These are phyloP conservation scores for Platycheirus albimanus DNA, from an alignment of 2,888 invertebrate species.

Conservation along the genomic window DNA sequence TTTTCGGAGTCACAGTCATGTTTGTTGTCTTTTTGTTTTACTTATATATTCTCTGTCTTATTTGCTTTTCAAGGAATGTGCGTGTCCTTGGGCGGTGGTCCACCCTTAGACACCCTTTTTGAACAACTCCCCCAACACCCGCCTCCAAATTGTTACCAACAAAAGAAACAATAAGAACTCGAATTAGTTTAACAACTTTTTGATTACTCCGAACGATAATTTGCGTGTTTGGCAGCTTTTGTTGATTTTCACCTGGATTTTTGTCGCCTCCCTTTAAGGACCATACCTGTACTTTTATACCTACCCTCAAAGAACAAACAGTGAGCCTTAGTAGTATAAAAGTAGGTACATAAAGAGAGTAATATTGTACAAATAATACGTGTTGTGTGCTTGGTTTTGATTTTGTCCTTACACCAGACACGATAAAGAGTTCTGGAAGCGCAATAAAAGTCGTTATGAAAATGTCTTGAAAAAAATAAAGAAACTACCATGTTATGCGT, in stretches of 20 bases:
- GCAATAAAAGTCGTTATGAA: too few relatives aligned
- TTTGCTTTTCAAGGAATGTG: constrained; percentile 1
- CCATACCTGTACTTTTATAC: neutral
- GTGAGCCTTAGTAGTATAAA: constrained; percentile 30
- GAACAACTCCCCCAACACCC: neutral
- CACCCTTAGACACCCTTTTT: neutral
- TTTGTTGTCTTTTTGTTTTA: constrained; percentile 9
- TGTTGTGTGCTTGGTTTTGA: too few relatives aligned
- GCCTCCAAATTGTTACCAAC: constrained; percentile 10
- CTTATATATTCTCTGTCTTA: constrained; percentile 1
- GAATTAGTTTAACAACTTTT: constrained; percentile 58
- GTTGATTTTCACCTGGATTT: constrained; percentile 18
- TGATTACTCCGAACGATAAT: constrained; percentile 62
- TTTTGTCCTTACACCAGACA: too few relatives aligned
- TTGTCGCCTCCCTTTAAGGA: neutral
- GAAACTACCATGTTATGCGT: neutral
- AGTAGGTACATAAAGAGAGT: neutral
- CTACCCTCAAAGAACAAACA: constrained; percentile 22
- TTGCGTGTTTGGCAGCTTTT: constrained; percentile 49
- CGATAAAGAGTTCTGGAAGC: too few relatives aligned
- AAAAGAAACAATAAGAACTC: constrained; percentile 30
- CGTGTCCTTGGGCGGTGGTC: constrained; percentile 12
- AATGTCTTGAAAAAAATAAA: neutral
- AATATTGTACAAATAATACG: too few relatives aligned
- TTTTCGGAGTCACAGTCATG: constrained; percentile 12